Conservation (phyloP, 2,797 vertebrate species). For the Halcyon leucocephala region DNA sequence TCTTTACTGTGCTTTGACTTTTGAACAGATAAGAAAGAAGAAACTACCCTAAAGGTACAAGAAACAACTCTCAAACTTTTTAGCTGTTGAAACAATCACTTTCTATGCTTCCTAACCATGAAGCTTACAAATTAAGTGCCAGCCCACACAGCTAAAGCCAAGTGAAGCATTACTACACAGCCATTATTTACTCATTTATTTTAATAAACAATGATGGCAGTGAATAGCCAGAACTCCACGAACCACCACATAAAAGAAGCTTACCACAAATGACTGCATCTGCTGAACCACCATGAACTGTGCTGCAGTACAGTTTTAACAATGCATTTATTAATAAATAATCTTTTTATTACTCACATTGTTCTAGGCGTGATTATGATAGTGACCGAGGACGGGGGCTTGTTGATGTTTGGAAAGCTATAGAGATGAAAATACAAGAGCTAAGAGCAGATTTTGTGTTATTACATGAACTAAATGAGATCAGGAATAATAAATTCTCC, state of each 20-base stretch:
- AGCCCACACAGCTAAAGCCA: neutral
- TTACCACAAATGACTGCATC: fast-evolving
- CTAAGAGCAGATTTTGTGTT: neutral
- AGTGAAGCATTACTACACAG: neutral
- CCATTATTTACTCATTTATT: neutral
- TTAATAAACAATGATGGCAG: neutral
- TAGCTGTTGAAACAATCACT: neutral
- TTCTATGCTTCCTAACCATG: neutral
- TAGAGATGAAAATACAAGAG: neutral
- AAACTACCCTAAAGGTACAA: neutral
- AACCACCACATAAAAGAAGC: neutral
- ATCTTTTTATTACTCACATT: fast-evolving
- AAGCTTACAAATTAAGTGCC: neutral
- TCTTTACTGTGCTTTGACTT: neutral
- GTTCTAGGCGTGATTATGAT: neutral
- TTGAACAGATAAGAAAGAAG: neutral
- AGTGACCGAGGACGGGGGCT: neutral
- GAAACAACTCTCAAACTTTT: neutral
- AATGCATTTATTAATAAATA: neutral
- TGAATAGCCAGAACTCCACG: neutral
- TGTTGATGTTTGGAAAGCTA: neutral
- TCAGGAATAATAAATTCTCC: neutral
- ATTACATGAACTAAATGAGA: neutral
- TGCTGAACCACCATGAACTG: fast-evolving
- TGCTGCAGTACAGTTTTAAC: neutral